Evolutionary conservation across 2,888 invertebrate genomes (phyloP).

Genomic region (Zelleria hepariella): DNA sequence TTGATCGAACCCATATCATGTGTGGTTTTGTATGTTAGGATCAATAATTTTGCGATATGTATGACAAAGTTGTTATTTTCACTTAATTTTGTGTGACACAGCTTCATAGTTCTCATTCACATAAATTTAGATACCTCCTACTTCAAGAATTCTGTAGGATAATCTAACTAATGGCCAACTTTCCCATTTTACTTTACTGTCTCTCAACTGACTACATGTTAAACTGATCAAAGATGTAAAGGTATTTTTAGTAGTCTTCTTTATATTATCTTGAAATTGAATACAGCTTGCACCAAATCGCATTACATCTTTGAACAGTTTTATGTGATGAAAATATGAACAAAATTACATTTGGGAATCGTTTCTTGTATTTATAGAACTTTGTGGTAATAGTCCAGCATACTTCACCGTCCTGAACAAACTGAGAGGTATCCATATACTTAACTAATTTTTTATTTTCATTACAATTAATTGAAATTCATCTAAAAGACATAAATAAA

Average conservation of each 20-base stretch:
- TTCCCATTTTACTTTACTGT: neutral
- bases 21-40: too few relatives aligned
- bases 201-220: neutral
- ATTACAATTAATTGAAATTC: constrained; percentile 18
- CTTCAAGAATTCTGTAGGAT: neutral
- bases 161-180: too few relatives aligned
- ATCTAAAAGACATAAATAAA: constrained; percentile 22
- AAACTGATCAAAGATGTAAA: constrained; percentile 34
- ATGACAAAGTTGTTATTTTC: neutral
- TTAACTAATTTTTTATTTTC: constrained; percentile 22
- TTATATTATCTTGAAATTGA: too few relatives aligned
- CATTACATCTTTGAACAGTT: constrained; percentile 13
- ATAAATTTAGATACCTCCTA: too few relatives aligned
- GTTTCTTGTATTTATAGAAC: constrained; percentile 75
- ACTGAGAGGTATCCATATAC: constrained; percentile 71
- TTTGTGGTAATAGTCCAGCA: constrained; percentile 75
- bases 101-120: too few relatives aligned
- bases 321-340: constrained; percentile 30
- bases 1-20: too few relatives aligned
- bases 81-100: neutral
- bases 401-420: constrained; percentile 72
- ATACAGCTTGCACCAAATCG: neutral
- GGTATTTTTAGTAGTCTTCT: neutral
- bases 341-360: constrained; percentile 70
- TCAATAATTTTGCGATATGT: neutral